phyloP scores from a whole-genome alignment of 1,140 invertebrate genomes.

The Atta colombica region DNA sequence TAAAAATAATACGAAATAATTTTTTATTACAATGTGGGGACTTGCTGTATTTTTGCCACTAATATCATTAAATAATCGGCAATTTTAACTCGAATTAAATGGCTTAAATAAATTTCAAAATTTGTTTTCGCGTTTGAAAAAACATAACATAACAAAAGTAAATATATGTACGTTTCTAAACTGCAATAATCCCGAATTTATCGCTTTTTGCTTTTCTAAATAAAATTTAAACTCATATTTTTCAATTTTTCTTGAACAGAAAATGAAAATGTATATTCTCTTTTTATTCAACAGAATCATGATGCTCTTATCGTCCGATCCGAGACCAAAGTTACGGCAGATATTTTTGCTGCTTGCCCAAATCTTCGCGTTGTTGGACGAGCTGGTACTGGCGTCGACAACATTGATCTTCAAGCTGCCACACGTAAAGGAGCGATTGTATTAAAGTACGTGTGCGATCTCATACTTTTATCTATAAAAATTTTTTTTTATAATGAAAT shows the following conservation, averaged over 20 bases:
- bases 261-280: background rate
- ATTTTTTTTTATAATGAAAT: background rate
- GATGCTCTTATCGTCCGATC: slow-evolving; percentile 98
- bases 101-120: background rate
- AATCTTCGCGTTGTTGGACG: slow-evolving; percentile 95
- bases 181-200: background rate
- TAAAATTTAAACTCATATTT: background rate
- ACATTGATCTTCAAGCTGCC: slow-evolving; percentile 96
- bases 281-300: slow-evolving; percentile 89
- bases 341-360: slow-evolving; percentile 93
- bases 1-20: background rate
- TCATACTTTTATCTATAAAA: background rate
- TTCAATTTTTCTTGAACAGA: background rate
- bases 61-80: background rate
- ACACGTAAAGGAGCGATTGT: slow-evolving; percentile 95
- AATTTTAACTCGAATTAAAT: background rate
- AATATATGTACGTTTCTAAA: background rate
- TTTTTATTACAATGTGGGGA: too few relatives aligned
- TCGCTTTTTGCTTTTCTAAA: background rate
- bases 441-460: slow-evolving; percentile 93
- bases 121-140: background rate
- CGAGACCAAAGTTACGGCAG: slow-evolving; percentile 98
- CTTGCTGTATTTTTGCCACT: background rate
- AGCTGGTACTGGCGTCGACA: slow-evolving; percentile 99
- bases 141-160: background rate